Evolutionary conservation across 2,113 vertebrate genomes (phyloP).

Genomic region (Pluvialis apricaria): DNA sequence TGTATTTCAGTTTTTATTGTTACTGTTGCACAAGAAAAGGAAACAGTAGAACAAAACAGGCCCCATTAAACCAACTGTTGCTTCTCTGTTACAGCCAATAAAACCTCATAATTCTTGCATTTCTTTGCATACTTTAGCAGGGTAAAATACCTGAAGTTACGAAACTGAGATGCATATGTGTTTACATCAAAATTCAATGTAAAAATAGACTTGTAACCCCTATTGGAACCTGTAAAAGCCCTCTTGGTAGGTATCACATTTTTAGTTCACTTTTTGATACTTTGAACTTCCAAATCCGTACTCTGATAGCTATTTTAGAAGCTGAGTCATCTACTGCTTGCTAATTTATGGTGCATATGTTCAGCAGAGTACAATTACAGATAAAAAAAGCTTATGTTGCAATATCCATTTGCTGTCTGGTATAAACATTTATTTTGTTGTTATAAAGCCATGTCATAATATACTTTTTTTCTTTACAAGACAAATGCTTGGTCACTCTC

Average conservation of each 20-base stretch:
- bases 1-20: background rate
- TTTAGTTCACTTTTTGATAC: background rate
- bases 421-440: conserved; percentile 23
- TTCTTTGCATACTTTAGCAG: background rate
- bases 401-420: background rate
- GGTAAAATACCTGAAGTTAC: background rate
- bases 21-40: background rate
- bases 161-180: background rate
- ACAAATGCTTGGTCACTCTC: background rate
- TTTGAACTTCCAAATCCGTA: background rate
- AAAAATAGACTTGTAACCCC: background rate
- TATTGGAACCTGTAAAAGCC: background rate
- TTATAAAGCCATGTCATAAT: background rate
- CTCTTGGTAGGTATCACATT: background rate
- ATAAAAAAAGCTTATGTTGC: background rate
- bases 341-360: background rate
- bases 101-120: background rate
- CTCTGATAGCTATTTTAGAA: background rate
- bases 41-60: background rate
- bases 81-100: background rate
- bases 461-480: background rate
- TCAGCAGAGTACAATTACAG: background rate
- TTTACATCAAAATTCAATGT: background rate
- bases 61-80: conserved; percentile 71
- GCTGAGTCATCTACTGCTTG: background rate